Conservation (phyloP, 2,888 invertebrate species). For the Tenthredo livida region DNA sequence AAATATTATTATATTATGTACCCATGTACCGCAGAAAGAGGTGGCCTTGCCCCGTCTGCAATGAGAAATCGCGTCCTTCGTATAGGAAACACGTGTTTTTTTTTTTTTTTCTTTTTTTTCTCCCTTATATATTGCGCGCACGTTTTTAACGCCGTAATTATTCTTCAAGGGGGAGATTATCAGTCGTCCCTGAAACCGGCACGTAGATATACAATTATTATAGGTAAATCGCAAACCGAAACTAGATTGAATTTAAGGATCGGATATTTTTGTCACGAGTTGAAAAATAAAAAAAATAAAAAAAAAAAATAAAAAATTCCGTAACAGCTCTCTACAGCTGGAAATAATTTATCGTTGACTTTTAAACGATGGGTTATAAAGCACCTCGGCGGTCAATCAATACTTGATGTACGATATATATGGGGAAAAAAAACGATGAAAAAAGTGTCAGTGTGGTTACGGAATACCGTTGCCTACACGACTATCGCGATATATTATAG, state of each 20-base stretch:
- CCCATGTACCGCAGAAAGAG: background rate
- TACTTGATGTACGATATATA: conserved; percentile 1
- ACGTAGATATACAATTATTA: background rate
- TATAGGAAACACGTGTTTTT: background rate
- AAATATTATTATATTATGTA: background rate
- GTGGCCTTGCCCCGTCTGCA: background rate
- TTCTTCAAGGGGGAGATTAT: background rate
- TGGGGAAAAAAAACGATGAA: too few relatives aligned
- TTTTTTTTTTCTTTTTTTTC: background rate
- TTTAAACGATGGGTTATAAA: background rate
- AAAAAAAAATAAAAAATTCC: too few relatives aligned
- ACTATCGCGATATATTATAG: background rate
- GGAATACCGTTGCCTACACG: background rate
- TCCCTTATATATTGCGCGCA: background rate
- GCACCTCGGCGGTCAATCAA: conserved; percentile 1
- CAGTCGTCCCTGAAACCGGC: background rate
- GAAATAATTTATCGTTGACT: background rate
- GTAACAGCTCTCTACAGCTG: background rate
- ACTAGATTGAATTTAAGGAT: background rate
- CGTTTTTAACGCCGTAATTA: background rate
- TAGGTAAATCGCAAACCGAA: background rate
- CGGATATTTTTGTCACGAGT: background rate
- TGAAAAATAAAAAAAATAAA: background rate
- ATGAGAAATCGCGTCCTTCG: conserved; percentile 20
- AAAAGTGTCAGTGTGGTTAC: background rate